A percentile compares a stretch with the other conserved stretches of the same genome.
Conservation (phyloP, 2,113 vertebrate species). For the Hyperopisus bebe region DNA sequence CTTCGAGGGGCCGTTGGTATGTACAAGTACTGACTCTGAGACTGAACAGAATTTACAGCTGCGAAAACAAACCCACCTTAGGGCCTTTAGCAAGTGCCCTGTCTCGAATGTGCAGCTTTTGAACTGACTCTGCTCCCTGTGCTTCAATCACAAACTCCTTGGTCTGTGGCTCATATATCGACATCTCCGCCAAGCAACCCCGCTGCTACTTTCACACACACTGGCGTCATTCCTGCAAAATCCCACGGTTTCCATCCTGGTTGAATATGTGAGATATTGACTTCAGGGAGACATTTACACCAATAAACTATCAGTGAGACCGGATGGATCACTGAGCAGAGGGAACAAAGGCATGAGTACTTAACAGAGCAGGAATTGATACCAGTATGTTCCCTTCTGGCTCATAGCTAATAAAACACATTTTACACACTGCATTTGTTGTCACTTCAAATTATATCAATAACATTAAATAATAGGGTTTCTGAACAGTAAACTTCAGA, state of each 20-base stretch:
- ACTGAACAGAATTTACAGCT: conserved; percentile 16
- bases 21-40: conserved; percentile 13
- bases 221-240: background rate
- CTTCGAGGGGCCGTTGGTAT: conserved; percentile 11
- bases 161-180: background rate
- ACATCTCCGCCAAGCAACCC: background rate
- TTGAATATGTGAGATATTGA: conserved; percentile 2
- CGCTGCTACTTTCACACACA: conserved; percentile 6
- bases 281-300: conserved; percentile 17
- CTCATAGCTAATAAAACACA: conserved; percentile 13
- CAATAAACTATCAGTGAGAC: conserved; percentile 23
- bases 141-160: conserved; percentile 15
- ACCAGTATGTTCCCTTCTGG: background rate
- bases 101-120: conserved; percentile 15
- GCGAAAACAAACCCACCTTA: conserved; percentile 24
- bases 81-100: conserved; percentile 6
- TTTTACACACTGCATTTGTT: background rate
- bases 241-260: background rate
- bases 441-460: background rate
- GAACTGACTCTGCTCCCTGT: conserved; percentile 7
- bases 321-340: background rate
- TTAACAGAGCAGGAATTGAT: conserved; percentile 15
- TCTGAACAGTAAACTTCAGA: background rate
- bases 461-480: background rate
- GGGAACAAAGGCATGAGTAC: background rate